These are phyloP conservation scores for Delphinus delphis DNA, from an alignment of 2,113 vertebrate species.

Conservation along the genomic window DNA sequence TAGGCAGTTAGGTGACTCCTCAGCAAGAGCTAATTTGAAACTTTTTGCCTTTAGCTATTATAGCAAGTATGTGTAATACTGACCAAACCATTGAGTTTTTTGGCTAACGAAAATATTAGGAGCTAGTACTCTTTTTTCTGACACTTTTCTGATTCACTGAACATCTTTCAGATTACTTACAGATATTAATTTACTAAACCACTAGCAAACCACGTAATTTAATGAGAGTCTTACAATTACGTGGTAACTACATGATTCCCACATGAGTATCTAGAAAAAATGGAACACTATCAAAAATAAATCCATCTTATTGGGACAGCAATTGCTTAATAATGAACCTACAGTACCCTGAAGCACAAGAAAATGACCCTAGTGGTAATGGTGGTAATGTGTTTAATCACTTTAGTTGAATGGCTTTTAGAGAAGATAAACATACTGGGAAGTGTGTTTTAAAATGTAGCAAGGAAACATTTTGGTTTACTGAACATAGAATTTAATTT, in stretches of 20 bases:
- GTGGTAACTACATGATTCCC: background rate
- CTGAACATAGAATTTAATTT: constrained; percentile 41
- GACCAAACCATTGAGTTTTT: background rate
- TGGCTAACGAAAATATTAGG: background rate
- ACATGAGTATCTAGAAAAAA: background rate
- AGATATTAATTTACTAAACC: constrained; percentile 53
- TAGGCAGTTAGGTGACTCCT: background rate
- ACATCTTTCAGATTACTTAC: background rate
- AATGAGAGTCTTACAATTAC: background rate
- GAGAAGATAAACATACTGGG: constrained; percentile 46
- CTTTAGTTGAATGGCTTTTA: constrained; percentile 48
- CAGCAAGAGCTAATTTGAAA: background rate
- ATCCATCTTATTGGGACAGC: constrained; percentile 4
- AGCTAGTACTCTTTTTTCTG: background rate
- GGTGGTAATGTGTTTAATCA: constrained; percentile 63
- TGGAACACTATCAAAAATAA: background rate
- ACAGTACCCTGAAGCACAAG: background rate
- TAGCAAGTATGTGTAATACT: background rate
- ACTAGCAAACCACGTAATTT: background rate
- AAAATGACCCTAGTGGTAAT: constrained; percentile 36
- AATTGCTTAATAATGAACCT: constrained; percentile 56
- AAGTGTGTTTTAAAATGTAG: constrained; percentile 55
- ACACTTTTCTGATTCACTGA: background rate
- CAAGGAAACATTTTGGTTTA: constrained; percentile 51
- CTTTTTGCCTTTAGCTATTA: background rate